Base-by-base conservation (phyloP, 2,113 vertebrate genomes). In the Alethe castanea region DNA sequence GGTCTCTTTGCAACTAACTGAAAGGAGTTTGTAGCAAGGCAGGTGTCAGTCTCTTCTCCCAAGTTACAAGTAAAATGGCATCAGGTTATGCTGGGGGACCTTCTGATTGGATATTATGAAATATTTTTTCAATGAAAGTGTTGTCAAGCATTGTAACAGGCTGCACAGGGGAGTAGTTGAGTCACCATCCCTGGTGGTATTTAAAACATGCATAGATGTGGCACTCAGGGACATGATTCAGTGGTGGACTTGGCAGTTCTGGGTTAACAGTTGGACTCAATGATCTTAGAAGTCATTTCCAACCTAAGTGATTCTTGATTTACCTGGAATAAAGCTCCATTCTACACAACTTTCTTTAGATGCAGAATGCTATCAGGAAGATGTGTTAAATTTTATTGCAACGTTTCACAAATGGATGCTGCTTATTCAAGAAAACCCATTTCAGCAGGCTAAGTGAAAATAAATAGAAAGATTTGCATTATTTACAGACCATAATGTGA, bases 381-480 rank as follows among this genome's bases (percentile, higher is more conserved):
- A 57, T 69, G 48, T 22, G 61, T 78, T 93, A 84, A 81, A 87
- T 92, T 95, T 95, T 93, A 88, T 83, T 88, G 77, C 73, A 91
- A 28, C 54, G 42, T 90, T 95, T 94, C 50, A 57, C 86, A 94
- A 94, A 85, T 86, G 90, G 45, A 76, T 93, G 54, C 71, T 94
- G 79, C 74, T 93, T 90, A 79, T 94, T 95, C 77, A 89, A 76
- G 70, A 88, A 96, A 95, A 86, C 28, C 31, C 60, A 86, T 95
- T 96, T 91, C 80, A 88, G 65, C 6, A 3, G 57, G 67, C 67
- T 95, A 95, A 96, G 72, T 92, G 92, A 94, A 97, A 96, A 95
- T 94, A 94, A 96, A 95, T 74, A 90, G 82, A 87, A 93, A 92
- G 69, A 84, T 86, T 92, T 94, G 64, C 80, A 90, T 96, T 97